Percentiles rank a stretch among this genome's conserved stretches.
phyloP scores from a whole-genome alignment of 1,140 invertebrate genomes.

The Conus ventricosus region DNA sequence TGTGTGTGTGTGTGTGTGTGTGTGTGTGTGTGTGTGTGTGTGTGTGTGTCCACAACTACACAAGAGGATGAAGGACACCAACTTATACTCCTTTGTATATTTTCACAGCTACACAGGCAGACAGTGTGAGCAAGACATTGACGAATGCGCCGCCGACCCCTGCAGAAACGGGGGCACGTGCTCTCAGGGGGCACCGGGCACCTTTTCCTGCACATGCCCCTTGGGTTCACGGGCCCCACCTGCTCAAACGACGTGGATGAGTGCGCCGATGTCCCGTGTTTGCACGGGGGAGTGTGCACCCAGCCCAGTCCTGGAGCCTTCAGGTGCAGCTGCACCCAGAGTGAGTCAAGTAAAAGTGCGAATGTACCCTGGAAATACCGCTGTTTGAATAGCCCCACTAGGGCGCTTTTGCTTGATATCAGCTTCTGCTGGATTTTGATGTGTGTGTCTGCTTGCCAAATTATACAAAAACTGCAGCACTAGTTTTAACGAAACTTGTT shows the following conservation, averaged over 20 bases:
- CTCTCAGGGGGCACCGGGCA: conserved; percentile 38
- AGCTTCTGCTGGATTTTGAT: neutral
- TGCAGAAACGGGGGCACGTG: conserved; percentile 51
- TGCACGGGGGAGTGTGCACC: conserved; percentile 58
- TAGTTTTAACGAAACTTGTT: too few species aligned
- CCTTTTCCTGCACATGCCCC: conserved; percentile 40
- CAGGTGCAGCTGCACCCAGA: conserved; percentile 69
- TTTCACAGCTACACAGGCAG: conserved; percentile 84
- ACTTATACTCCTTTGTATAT: too few species aligned
- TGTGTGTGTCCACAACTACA: too few species aligned
- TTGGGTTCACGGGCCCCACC: conserved; percentile 87
- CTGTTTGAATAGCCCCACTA: neutral
- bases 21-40: too few species aligned
- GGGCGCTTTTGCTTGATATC: neutral
- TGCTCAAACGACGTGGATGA: conserved; percentile 88
- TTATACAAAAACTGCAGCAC: too few species aligned
- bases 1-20: too few species aligned
- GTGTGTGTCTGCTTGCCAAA: too few species aligned
- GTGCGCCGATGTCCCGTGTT: conserved; percentile 53
- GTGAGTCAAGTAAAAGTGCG: neutral
- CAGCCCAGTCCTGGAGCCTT: conserved; percentile 77
- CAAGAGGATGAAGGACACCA: too few species aligned
- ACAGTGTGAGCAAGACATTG: conserved; percentile 84
- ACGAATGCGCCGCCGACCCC: conserved; percentile 43
- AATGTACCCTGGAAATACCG: neutral